phyloP scores from a whole-genome alignment of 2,888 invertebrate genomes.

The Melanotus villosus region DNA sequence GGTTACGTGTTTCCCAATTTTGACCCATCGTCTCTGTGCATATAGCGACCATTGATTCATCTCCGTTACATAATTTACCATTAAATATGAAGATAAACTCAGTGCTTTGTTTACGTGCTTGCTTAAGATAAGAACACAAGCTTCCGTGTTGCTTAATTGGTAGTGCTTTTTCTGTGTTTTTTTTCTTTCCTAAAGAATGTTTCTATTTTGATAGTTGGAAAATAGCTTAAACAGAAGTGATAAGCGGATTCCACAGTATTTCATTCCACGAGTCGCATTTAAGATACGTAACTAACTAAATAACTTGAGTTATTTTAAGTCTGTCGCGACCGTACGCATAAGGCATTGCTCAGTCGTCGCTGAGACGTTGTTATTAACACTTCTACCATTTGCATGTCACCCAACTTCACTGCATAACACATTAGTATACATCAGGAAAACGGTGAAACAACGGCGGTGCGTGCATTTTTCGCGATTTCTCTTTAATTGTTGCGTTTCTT shows the following conservation, averaged over 20 bases:
- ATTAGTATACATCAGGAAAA: background rate
- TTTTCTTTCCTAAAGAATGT: too few species aligned
- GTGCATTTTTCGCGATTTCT: background rate
- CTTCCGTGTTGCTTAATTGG: too few species aligned
- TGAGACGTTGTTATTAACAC: conserved; percentile 53
- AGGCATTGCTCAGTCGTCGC: conserved; percentile 55
- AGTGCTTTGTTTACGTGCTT: too few species aligned
- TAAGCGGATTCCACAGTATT: conserved; percentile 36
- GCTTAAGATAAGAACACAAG: too few species aligned
- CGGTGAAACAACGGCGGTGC: background rate
- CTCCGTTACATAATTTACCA: too few species aligned
- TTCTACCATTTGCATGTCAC: conserved; percentile 43
- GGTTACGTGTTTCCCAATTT: background rate
- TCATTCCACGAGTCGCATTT: conserved; percentile 43
- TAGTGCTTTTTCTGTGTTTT: too few species aligned
- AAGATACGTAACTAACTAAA: conserved; percentile 50
- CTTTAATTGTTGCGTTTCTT: background rate
- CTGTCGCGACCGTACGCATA: conserved; percentile 56
- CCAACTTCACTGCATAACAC: conserved; percentile 13
- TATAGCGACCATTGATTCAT: too few species aligned
- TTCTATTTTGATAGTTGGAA: too few species aligned
- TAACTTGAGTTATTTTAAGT: conserved; percentile 58
- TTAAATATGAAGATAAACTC: too few species aligned
- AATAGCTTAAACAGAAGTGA: conserved; percentile 17
- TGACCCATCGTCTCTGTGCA: too few species aligned